Base-by-base conservation (phyloP, 2,888 invertebrate genomes). In the Diachrysia chrysitis region DNA sequence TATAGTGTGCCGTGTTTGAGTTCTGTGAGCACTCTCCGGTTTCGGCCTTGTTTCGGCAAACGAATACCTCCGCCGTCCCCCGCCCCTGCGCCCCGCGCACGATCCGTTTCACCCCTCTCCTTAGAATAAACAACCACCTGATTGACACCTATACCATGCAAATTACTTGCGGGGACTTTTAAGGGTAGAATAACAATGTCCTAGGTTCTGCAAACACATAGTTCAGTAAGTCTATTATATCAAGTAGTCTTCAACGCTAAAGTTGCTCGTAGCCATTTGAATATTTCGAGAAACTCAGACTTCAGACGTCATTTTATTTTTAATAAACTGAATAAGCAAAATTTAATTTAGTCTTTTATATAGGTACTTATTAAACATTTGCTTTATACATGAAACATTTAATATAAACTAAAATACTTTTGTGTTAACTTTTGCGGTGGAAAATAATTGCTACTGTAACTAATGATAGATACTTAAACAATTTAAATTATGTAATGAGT, bases 1-100 rank as follows among this genome's bases (percentile, higher is more conserved):
- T 94, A 93, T 90, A 91, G 90, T 88, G 89, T 85, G 86, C 88
- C 89, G 87, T 93, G 92, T 93, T 93, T 92, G 92, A 92, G 92
- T 92, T 93, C 84, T 87, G 83, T 83, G 86, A 90, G 87, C 86
- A 87, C 88, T 85, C 83, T 83, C 81, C 85, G 83, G 86, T 82
- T 85, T 84, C 71, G 82, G 81, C 83, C 85, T 86, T 87, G 89
- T 89, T 87, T 88, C 79, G 80, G 79, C 82, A 84, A 83, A 81
- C 85, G 85, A 85, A 83, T 84, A 83, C 81, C 79, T 37, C 73
- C 78, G 68, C 71, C 69, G 69, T 37, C 73, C 68, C 68, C 71
- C 69, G 69, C 48, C 73, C 69, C 65, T 71, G 66, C 74, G 63
- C 73, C 73, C 79, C 73, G 70, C 76, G 78, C 78, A 64, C 76